Base-by-base conservation (phyloP, 2,888 invertebrate genomes). In the Endotricha flammealis region DNA sequence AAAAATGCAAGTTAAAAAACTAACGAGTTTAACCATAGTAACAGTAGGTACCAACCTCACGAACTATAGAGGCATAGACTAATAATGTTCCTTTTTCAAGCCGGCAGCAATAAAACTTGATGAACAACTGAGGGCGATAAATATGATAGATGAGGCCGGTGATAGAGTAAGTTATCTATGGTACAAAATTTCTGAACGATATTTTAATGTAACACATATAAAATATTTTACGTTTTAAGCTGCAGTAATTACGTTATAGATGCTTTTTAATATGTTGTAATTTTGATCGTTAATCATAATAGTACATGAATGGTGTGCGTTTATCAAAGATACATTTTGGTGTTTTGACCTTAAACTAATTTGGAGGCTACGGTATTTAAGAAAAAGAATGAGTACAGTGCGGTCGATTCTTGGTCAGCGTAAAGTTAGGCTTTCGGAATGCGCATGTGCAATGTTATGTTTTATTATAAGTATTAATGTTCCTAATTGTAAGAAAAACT, bases 141-240 rank as follows among this genome's bases (percentile, higher is more conserved):
- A 53, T 45, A 53, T 58, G 58, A 56, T 57, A 50, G 53, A 57
- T 53, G 57, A 36, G 43, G 24, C 31, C 23, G 39, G 30, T 44
- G 44, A 42, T 34, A 39, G 31, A 47, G 32, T 36, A 30, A 23
- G 34, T 12, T 34, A 34, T 39, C 30, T 35, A 25, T 30, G 17
- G 20, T 7, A n/a, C 20, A 20, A n/a, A n/a, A 20, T 20, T 20
- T 24, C 13, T 14, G 13, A 29, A 20, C 12, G 12, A 27, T 27
- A 12, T 27, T 27, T 27, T 12, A 27, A 27, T 27, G 11, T 27
- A 20, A 6, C 20, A 2, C 8, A n/a, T 20, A 4, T 20, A 20
- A 20, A 20, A 20, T 16, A 16, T 20, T 20, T 20, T 20, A n/a
- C n/a, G 7, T 20, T 20, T 20, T 8, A 20, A 6, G 20, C 20